Percentiles rank a stretch among this genome's conserved stretches.
phyloP scores from a whole-genome alignment of 1,140 invertebrate genomes.

The Drosophila ercepeae region DNA sequence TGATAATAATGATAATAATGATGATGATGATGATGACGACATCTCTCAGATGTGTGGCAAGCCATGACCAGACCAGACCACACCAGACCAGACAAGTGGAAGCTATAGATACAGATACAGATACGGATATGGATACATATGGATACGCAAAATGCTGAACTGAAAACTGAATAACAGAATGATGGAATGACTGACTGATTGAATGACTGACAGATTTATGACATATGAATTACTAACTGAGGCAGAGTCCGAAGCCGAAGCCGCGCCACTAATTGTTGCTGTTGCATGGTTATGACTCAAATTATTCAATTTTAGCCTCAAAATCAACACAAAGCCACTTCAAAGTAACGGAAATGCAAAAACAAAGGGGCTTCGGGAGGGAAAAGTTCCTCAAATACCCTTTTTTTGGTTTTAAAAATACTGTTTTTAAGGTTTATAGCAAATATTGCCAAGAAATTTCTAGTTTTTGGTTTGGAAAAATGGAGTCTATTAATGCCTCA shows the following conservation, averaged over 20 bases:
- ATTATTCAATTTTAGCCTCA: conserved; percentile 65
- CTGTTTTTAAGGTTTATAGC: no score
- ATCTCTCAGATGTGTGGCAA: conserved; percentile 73
- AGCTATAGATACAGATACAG: conserved; percentile 27
- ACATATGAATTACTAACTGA: conserved; percentile 76
- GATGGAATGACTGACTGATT: conserved; percentile 18
- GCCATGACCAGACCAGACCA: conserved; percentile 23
- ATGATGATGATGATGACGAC: conserved; percentile 58
- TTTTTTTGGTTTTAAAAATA: neutral
- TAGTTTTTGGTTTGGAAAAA: no score
- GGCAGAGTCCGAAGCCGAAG: no score
- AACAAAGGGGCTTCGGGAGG: neutral
- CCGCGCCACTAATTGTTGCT: conserved; percentile 60
- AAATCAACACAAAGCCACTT: conserved; percentile 38
- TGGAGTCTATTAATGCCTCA: neutral
- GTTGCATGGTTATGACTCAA: conserved; percentile 50
- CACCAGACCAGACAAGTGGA: conserved; percentile 40
- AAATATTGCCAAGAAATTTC: no score
- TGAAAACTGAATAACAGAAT: conserved; percentile 13
- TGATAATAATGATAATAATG: conserved; percentile 12
- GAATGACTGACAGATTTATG: conserved; percentile 74
- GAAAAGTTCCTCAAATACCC: neutral
- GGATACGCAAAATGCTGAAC: conserved; percentile 19
- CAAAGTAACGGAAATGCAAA: conserved; percentile 69
- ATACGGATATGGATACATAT: conserved; percentile 20